Percentiles rank a stretch among this genome's conserved stretches.
Conservation (phyloP, 2,888 invertebrate species). For the Latrodectus elegans region DNA sequence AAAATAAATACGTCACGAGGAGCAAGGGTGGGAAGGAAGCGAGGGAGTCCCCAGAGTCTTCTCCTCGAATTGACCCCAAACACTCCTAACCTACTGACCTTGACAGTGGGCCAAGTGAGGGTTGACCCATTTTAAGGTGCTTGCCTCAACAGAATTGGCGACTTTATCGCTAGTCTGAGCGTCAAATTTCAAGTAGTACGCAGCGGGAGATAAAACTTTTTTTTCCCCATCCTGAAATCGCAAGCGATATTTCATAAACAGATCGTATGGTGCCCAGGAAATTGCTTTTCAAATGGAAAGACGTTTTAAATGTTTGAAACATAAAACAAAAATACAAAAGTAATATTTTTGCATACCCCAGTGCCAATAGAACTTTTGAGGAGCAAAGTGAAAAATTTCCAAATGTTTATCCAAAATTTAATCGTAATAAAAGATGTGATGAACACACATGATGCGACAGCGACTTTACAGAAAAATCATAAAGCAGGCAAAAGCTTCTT, state of each 20-base stretch:
- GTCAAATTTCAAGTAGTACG: background rate
- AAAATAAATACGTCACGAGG: slow-evolving; percentile 50
- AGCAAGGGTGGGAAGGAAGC: background rate
- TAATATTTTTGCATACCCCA: too few species aligned
- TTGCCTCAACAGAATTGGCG: slow-evolving; percentile 33
- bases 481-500: too few species aligned
- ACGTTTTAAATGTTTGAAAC: background rate
- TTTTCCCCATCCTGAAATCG: background rate
- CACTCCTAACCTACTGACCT: slow-evolving; percentile 68
- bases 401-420: too few species aligned
- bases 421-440: too few species aligned
- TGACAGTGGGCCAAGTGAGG: slow-evolving; percentile 68
- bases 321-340: too few species aligned
- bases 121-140: slow-evolving; percentile 58
- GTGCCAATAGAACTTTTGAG: too few species aligned
- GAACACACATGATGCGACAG: too few species aligned
- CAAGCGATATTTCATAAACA: background rate
- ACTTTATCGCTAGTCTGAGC: slow-evolving; percentile 15
- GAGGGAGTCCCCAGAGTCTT: slow-evolving; percentile 22
- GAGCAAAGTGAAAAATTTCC: too few species aligned
- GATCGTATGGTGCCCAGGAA: background rate
- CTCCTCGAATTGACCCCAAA: slow-evolving; percentile 56
- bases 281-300: background rate
- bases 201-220: background rate
- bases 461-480: too few species aligned